phyloP scores from a whole-genome alignment of 2,113 vertebrate genomes.

The Corynorhinus townsendii region DNA sequence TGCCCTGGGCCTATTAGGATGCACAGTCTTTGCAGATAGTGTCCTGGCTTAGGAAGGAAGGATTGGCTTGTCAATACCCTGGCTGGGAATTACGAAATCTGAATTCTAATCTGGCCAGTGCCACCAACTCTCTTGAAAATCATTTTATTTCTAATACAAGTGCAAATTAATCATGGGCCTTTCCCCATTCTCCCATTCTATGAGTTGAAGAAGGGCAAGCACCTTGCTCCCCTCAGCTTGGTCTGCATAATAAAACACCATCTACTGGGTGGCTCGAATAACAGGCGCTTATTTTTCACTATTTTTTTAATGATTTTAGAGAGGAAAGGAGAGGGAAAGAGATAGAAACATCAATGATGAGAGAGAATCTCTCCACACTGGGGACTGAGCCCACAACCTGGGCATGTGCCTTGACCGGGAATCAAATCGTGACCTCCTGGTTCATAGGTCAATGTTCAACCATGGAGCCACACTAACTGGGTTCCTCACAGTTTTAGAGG shows the following conservation, averaged over 20 bases:
- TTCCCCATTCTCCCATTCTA: neutral
- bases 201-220: neutral
- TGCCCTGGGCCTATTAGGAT: fast-evolving
- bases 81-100: neutral
- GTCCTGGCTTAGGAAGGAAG: neutral
- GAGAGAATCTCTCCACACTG: too few species aligned
- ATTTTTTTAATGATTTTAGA: too few species aligned
- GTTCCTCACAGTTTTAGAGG: neutral
- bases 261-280: too few species aligned
- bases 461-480: too few species aligned
- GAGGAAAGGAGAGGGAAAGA: too few species aligned
- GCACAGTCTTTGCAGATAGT: neutral
- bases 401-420: too few species aligned
- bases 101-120: neutral
- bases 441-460: too few species aligned
- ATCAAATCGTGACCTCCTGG: too few species aligned
- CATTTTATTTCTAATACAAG: neutral
- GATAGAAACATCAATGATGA: too few species aligned
- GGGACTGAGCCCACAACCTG: too few species aligned
- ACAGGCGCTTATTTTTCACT: neutral
- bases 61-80: fast-evolving
- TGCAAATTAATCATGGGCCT: neutral
- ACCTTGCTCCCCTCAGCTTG: fast-evolving
- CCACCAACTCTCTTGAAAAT: neutral
- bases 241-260: neutral